These are phyloP conservation scores for Drosophila testacea DNA, from an alignment of 2,888 invertebrate genomes.

Conservation along the genomic window DNA sequence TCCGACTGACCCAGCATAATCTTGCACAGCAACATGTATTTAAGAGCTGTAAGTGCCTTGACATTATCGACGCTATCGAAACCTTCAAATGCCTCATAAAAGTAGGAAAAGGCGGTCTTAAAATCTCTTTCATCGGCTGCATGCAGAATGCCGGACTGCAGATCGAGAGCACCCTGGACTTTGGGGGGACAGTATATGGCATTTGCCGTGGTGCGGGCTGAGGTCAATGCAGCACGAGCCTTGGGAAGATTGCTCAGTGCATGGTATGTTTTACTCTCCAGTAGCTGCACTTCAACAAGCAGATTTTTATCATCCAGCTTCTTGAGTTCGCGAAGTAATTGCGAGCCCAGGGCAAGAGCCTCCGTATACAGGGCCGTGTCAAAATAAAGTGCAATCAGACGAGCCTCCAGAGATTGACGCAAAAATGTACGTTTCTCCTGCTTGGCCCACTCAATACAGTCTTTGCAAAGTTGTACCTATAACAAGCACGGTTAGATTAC, in stretches of 20 bases:
- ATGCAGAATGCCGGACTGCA: conserved; percentile 99
- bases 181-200: conserved; percentile 99
- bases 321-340: conserved; percentile 96
- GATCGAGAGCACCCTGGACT: conserved; percentile 98
- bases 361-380: conserved; percentile 96
- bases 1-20: conserved; percentile 99
- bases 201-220: conserved; percentile 99
- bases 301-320: conserved; percentile 99
- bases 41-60: conserved; percentile 97
- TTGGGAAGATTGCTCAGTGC: conserved; percentile 98
- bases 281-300: conserved; percentile 97
- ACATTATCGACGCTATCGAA: conserved; percentile 97
- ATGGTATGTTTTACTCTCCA: conserved; percentile 99
- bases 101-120: conserved; percentile 99
- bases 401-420: conserved; percentile 97
- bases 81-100: conserved; percentile 99
- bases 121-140: conserved; percentile 99
- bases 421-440: conserved; percentile 98
- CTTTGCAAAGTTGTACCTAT: conserved; percentile 93
- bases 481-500: not conserved
- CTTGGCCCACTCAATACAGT: conserved; percentile 99
- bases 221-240: conserved; percentile 97
- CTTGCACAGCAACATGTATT: conserved; percentile 99
- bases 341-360: conserved; percentile 93
- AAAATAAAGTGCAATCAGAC: conserved; percentile 97